Evolutionary conservation across 2,888 invertebrate species (phyloP).

Genomic region (Calameuta pallipes): DNA sequence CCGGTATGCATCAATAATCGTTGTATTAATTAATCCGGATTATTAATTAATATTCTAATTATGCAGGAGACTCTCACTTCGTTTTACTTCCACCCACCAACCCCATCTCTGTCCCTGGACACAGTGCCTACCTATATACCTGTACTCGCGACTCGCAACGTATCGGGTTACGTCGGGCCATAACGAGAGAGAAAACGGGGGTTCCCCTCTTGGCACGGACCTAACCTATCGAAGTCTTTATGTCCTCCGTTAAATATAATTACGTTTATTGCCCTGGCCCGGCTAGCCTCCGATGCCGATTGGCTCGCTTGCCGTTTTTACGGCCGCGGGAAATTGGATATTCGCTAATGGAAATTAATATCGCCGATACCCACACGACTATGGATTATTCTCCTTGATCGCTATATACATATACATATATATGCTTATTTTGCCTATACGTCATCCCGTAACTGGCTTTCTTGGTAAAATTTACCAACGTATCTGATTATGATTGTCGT

Average conservation of each 20-base stretch:
- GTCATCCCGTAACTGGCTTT: neutral
- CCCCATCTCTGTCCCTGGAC: neutral
- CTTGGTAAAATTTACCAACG: neutral
- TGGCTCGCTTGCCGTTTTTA: slow-evolving; percentile 35
- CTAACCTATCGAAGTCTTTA: slow-evolving; percentile 50
- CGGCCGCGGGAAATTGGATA: slow-evolving; percentile 51
- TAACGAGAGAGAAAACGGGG: neutral
- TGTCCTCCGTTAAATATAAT: slow-evolving; percentile 57
- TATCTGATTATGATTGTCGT: neutral
- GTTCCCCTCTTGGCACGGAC: slow-evolving; percentile 3
- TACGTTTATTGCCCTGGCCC: slow-evolving; percentile 49
- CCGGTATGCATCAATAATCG: slow-evolving; percentile 37
- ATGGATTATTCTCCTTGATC: neutral
- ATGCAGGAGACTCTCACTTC: slow-evolving; percentile 20
- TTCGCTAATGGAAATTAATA: slow-evolving; percentile 56
- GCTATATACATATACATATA: neutral
- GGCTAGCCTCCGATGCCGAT: slow-evolving; percentile 25
- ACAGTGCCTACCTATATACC: neutral
- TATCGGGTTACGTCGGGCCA: slow-evolving; percentile 29
- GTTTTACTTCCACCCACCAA: neutral
- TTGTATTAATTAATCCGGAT: slow-evolving; percentile 46
- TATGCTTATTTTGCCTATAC: neutral
- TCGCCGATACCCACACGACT: slow-evolving; percentile 15
- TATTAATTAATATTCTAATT: slow-evolving; percentile 57
- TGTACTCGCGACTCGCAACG: slow-evolving; percentile 24